Evolutionary conservation across 2,888 invertebrate species (phyloP).

Genomic region (Dryomyza anilis): DNA sequence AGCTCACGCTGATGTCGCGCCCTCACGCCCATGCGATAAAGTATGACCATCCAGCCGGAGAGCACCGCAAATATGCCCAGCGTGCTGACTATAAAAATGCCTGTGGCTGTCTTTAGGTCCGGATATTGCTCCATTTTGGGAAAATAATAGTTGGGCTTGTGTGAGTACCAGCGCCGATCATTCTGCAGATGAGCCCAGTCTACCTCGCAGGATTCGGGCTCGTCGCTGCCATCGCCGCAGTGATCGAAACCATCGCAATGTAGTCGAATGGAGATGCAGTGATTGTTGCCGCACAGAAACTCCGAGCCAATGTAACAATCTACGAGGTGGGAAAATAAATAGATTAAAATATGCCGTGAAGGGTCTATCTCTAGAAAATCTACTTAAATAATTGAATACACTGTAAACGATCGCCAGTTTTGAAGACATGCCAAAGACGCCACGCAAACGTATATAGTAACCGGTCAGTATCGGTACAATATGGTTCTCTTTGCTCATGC

Average conservation of each 20-base stretch:
- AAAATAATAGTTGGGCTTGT: slow-evolving; percentile 75
- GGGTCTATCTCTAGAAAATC: slow-evolving; percentile 36
- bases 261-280: slow-evolving; percentile 71
- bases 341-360: neutral
- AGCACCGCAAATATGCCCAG: slow-evolving; percentile 69
- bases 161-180: slow-evolving; percentile 69
- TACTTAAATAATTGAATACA: slow-evolving; percentile 73
- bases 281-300: slow-evolving; percentile 73
- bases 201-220: slow-evolving; percentile 67
- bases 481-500: slow-evolving; percentile 64
- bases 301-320: slow-evolving; percentile 73
- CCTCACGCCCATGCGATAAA: slow-evolving; percentile 69
- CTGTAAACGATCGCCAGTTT: slow-evolving; percentile 72
- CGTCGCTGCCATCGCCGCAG: slow-evolving; percentile 76
- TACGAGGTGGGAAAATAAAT: slow-evolving; percentile 44
- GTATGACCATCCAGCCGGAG: slow-evolving; percentile 67
- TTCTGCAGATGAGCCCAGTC: slow-evolving; percentile 65
- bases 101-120: slow-evolving; percentile 69
- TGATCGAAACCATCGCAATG: slow-evolving; percentile 79
- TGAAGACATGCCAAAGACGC: slow-evolving; percentile 69
- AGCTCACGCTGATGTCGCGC: slow-evolving; percentile 68
- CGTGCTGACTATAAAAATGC: slow-evolving; percentile 69
- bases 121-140: slow-evolving; percentile 71
- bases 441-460: slow-evolving; percentile 72
- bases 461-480: slow-evolving; percentile 69